A percentile compares a stretch with the other conserved stretches of the same genome.
Conservation (phyloP, 2,888 invertebrate genomes). For the Acanthoscelides obtectus region DNA sequence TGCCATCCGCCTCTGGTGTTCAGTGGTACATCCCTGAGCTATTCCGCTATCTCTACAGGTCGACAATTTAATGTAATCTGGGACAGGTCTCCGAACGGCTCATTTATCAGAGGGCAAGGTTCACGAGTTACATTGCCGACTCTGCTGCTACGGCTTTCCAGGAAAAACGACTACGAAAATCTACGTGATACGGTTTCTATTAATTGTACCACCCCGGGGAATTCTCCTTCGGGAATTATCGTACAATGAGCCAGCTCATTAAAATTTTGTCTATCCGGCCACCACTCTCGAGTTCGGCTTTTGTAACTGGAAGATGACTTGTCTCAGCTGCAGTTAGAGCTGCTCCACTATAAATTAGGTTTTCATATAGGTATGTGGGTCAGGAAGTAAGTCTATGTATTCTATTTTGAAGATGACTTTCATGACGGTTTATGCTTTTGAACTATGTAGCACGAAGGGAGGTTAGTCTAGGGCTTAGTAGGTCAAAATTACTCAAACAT, state of each 20-base stretch:
- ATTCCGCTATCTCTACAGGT: not conserved
- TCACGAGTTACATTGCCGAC: not conserved
- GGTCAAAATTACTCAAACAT: too few species aligned
- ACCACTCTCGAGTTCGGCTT: not conserved
- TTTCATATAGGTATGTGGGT: too few species aligned
- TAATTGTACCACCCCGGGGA: not conserved
- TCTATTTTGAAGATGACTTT: too few species aligned
- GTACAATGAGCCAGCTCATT: not conserved
- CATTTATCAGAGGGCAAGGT: not conserved
- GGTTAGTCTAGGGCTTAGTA: too few species aligned
- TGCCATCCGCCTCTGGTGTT: not conserved
- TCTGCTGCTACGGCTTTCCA: not conserved
- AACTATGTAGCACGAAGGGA: too few species aligned
- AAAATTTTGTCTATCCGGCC: not conserved
- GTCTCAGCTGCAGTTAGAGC: not conserved
- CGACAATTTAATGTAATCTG: not conserved
- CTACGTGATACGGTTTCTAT: not conserved
- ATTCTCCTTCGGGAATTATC: not conserved
- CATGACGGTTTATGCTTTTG: too few species aligned
- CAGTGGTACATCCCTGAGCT: not conserved
- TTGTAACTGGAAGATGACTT: not conserved
- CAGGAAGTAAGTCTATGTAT: too few species aligned
- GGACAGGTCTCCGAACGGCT: not conserved
- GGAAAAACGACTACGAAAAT: not conserved
- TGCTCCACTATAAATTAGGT: not conserved